Base-by-base conservation (phyloP, 2,113 vertebrate genomes). In the Pelusios castaneus region DNA sequence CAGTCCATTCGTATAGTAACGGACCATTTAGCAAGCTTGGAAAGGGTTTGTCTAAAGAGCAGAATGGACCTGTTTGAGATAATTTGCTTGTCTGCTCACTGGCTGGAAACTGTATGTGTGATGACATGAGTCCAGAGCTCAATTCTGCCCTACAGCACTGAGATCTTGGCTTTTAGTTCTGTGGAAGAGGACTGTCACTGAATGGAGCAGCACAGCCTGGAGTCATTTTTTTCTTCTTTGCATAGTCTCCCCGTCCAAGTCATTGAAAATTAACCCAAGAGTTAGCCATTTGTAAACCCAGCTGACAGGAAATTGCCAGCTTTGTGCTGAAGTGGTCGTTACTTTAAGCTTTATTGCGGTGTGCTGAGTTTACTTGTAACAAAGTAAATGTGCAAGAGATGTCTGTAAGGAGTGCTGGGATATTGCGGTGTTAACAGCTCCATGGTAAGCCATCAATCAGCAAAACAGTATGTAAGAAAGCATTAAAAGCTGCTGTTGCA, bases 251-350 rank as follows among this genome's bases (percentile, higher is more conserved):
- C 70, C 55, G 29, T 89, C 80, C 70, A 67, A 95, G 80, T 87
- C 70, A n/a, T 38, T 88, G 95, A 96, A 97, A 97, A 98, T 98
- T 97, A 98, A 97, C 95, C 95, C 91, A 79, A 43, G 90, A 95
- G 95, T 84, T 95, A 90, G 94, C 92, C 94, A 91, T 97, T 95
- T 95, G 97, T 97, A 97, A 97, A 91, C 47, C 80, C 41, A 89
- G 90, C 94, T 95, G 97, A 93, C 96, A 97, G 97, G 93, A 96
- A 97, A 97, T 95, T 96, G 97, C 95, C 90, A 92, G 95, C 94
- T 97, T 97, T 95, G 89, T 97, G 94, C 96, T 94, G 95, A 96
- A 97, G 97, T 96, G 97, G 97, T 97, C 96, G 96, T 97, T 97
- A 97, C 97, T 97, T 97, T 94, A 95, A 96, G 95, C 97, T 97